Evolutionary conservation across 92 coral and sea anemone genomes (phyloP), one percentile per base, ranked within the genome.

Genomic region (Zoanthus sansibaricus): DNA sequence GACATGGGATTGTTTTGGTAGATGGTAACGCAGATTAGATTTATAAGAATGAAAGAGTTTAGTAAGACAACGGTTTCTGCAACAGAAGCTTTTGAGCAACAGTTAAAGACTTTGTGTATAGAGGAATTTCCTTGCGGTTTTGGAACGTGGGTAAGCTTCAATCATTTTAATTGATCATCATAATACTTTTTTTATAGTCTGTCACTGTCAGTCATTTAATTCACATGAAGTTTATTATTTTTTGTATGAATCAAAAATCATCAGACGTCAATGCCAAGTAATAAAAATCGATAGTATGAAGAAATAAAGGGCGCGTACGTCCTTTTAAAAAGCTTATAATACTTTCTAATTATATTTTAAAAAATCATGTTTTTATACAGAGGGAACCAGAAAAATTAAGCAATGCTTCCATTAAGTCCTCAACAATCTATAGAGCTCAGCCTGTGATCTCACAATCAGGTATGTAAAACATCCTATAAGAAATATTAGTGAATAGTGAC

Each of bases 81-180:
- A 45, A 93, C 98, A 42, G 99, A 91, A 17, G 98, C 99, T 66
- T 97, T 97, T 75, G 89, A 94, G 71, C 82, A 89, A 56, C 99
- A 97, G 92, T 91, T 97, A 14, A 93, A 92, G 62, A 76, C 94
- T 76, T 86, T 95, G 21, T 95, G 98, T 71, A 91, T 95, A 68
- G 91, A 86, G 86, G 99, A 97, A 88, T 97, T 97, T 59, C 98
- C 99, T 32, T 97, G 99, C 80, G 99, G 99, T 18, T 84, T 87
- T 92, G 99, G 99, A 25, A 90, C 95, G 37, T 97, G 99, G 99
- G 99, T 97, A 73, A 80, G 95, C 21, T 25, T 18, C 4, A 33
- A 69, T 9, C 9, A 68, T 42, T 11, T 13, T 68, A 49, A 7
- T 25, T 25, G 0, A 25, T 25, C 25, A 25, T 25, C 25, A 25